Evolutionary conservation across 2,888 invertebrate species (phyloP), one percentile per base, ranked within the genome.

Genomic region (Syrphus vitripennis): DNA sequence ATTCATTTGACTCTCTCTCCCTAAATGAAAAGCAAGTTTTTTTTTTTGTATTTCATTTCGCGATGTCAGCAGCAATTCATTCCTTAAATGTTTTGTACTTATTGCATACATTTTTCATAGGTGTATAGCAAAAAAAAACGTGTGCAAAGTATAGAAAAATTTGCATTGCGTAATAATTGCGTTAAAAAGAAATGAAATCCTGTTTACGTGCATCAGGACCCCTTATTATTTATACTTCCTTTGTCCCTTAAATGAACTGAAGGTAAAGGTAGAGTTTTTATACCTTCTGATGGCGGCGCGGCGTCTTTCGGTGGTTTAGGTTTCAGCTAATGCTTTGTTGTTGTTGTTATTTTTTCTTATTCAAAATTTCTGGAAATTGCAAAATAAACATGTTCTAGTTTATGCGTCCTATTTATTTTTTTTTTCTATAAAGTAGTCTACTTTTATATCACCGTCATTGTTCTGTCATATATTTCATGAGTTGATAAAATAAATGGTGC

Each of bases 201-300:
- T 72, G 80, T 81, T 81, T 72, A 40, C 81, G 26, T 84, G 84
- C 84, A 84, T 72, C 74, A 76, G 72, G 81, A 61, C 80, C 81
- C 75, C 63, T 80, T 81, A 65, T 65, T 65, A 70, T 40, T 67
- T 45, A 42, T 29, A 9, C 19, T 26, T 69, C 12, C 48, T 72
- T 77, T 76, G 76, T 77, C 71, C 65, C 29, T 59, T 61, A 59
- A 29, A 21, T 24, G 19, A 63, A 53, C 50, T 21, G 55, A 21
- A 31, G 40, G 57, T 55, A 31, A 3, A 16, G 6, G 4, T 26
- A 14, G 12, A 40, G n/a, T 24, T 57, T 48, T 48, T 34, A 31
- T 57, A 50, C 31, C 26, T 37, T 14, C 10, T 26, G 10, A 3
- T 37, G 3, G 19, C 57, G 45, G 14, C 40, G 16, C 4, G 14